phyloP scores from a whole-genome alignment of 2,797 vertebrate species.

The Danio tinwini region DNA sequence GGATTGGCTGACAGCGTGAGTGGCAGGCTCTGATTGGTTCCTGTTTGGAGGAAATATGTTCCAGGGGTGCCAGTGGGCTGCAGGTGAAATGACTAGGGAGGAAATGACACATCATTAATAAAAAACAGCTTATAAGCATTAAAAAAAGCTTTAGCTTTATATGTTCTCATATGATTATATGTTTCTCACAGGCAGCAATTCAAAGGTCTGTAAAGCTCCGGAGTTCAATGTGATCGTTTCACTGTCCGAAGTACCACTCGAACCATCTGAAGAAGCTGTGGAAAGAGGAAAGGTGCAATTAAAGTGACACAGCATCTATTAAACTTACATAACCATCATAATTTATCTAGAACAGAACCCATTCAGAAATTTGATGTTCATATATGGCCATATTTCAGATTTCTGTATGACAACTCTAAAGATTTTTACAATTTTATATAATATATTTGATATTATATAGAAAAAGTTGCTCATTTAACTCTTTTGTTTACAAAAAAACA shows the following conservation, averaged over 20 bases:
- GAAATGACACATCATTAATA: slow-evolving; percentile 19
- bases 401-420: too few species aligned
- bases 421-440: too few species aligned
- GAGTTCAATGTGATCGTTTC: slow-evolving; percentile 94
- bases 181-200: slow-evolving; percentile 92
- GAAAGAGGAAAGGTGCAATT: background rate
- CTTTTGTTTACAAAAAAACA: too few species aligned
- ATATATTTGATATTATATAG: too few species aligned
- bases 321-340: background rate
- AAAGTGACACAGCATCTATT: background rate
- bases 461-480: too few species aligned
- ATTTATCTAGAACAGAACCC: too few species aligned
- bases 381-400: too few species aligned
- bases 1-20: slow-evolving; percentile 86
- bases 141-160: background rate
- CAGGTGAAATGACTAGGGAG: slow-evolving; percentile 91
- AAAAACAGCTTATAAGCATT: background rate
- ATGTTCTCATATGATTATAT: background rate
- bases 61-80: slow-evolving; percentile 95
- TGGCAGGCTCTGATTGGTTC: slow-evolving; percentile 90
- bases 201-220: slow-evolving; percentile 94
- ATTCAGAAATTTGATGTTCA: too few species aligned
- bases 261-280: background rate
- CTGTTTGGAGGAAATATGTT: slow-evolving; percentile 93
- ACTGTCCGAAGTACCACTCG: slow-evolving; percentile 76